These are phyloP conservation scores for Anarhynchus alexandrinus DNA, from an alignment of 2,113 vertebrate species.

Conservation along the genomic window DNA sequence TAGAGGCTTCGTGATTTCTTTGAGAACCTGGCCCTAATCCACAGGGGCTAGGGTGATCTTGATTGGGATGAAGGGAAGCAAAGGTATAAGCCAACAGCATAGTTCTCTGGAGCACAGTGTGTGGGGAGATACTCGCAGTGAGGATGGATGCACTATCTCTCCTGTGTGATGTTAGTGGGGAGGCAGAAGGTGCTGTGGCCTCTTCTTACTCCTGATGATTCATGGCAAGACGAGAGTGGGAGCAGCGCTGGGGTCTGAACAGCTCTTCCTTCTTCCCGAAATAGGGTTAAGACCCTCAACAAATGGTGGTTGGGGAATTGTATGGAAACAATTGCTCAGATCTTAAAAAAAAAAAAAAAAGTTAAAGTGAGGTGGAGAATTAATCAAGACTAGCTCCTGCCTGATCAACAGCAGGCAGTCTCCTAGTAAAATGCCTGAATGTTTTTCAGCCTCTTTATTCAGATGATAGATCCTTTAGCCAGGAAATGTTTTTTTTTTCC, in stretches of 20 bases:
- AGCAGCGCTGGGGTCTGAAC: background rate
- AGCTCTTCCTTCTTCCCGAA: background rate
- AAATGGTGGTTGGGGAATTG: background rate
- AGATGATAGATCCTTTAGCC: background rate
- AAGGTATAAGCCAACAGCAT: rapidly evolving
- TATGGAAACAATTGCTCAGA: background rate
- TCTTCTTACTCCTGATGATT: background rate
- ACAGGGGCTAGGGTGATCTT: background rate
- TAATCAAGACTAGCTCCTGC: background rate
- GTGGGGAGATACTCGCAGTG: background rate
- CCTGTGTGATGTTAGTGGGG: background rate
- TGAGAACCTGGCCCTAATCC: background rate
- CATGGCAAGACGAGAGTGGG: rapidly evolving
- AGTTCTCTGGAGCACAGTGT: rapidly evolving
- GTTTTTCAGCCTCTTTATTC: background rate
- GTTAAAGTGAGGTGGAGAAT: background rate
- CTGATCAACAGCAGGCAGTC: background rate
- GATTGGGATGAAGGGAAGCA: background rate
- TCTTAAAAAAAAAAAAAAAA: background rate
- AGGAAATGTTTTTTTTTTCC: background rate
- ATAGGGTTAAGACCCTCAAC: background rate
- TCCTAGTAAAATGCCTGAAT: background rate
- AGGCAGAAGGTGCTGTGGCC: background rate
- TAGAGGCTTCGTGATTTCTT: background rate
- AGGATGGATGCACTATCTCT: background rate